Base-by-base conservation (phyloP, 2,888 invertebrate genomes). In the Fabriciana adippe region DNA sequence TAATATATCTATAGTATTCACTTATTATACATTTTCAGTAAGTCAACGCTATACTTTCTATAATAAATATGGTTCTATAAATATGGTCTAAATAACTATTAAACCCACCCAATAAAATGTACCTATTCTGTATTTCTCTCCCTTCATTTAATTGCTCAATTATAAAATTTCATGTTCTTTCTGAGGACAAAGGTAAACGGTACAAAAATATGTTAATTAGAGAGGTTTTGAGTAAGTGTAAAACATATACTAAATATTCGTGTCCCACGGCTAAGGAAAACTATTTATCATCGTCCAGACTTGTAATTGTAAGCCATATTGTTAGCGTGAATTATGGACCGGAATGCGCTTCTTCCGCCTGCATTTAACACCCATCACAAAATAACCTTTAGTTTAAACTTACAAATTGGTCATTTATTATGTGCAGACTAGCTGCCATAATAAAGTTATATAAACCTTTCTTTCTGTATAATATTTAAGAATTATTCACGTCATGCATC, bases 231-330 rank as follows among this genome's bases (percentile, higher is more conserved):
- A 73, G 68, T 73, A 76, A 73, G 74, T 73, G 72, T 71, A 75
- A 79, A 76, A 77, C 76, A 72, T 71, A 70, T 63, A 72, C 77
- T 79, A 79, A 84, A 81, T 80, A 77, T 79, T 75, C 79, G 80
- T 85, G 87, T 86, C 84, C 78, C 81, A 82, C 79, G 84, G 83
- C 83, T 80, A 88, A 85, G 87, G 85, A 89, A 86, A 81, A 81
- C 79, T 80, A 90, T 92, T 89, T 89, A 87, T 92, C 90, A 90
- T 92, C 92, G 88, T 92, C 85, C 82, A 78, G 85, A 83, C 87
- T 88, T 86, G 90, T 91, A 91, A 91, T 92, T 91, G 90, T 90
- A 81, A 80, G 86, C 88, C 82, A 88, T 89, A 90, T 89, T 90
- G 90, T 90, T 88, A 83, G 84, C 78, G 81, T 90, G 88, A 92